A percentile compares a stretch with the other conserved stretches of the same genome.
Conservation (phyloP, 2,113 vertebrate species). For the Raphicerus campestris region DNA sequence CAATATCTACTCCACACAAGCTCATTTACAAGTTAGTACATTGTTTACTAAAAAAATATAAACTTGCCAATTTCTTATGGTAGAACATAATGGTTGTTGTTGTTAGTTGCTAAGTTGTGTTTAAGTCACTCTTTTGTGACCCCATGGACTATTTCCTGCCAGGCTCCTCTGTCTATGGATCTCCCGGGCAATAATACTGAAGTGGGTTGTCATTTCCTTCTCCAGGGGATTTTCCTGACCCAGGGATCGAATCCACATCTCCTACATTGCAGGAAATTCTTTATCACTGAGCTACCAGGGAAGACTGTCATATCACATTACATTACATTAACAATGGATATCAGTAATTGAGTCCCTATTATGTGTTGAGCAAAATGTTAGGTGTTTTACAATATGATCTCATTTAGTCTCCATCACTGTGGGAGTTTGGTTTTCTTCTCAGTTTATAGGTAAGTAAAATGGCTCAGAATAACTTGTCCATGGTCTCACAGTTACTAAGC, state of each 20-base stretch:
- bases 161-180: not conserved
- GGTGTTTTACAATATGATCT: not conserved
- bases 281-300: not conserved
- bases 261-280: not conserved
- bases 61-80: constrained; percentile 18
- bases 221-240: not conserved
- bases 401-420: not conserved
- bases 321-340: not conserved
- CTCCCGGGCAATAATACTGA: not conserved
- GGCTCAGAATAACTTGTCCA: not conserved
- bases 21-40: not conserved
- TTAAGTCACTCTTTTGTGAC: not conserved
- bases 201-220: not conserved
- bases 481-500: not conserved
- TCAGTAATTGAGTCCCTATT: not conserved
- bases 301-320: not conserved
- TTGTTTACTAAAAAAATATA: constrained; percentile 23
- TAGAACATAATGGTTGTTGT: not conserved
- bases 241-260: not conserved
- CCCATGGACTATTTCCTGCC: not conserved
- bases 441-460: constrained; percentile 16
- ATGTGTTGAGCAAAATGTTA: not conserved
- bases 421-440: not conserved
- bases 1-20: constrained; percentile 49
- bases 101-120: not conserved